These are phyloP conservation scores for Uria aalge DNA, from an alignment of 2,113 vertebrate genomes.

Conservation along the genomic window DNA sequence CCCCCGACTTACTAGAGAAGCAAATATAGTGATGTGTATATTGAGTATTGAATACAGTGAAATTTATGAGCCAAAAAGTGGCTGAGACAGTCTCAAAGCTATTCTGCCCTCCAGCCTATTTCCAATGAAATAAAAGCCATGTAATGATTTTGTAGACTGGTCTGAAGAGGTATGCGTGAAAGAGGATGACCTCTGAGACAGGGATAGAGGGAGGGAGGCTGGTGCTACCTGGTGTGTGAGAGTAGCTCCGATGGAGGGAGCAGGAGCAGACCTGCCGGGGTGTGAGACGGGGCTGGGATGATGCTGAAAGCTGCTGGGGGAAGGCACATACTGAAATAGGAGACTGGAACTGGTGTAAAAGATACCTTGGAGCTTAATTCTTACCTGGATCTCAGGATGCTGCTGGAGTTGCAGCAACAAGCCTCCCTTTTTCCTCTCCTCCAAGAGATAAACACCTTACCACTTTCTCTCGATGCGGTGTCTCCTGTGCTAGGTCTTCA, in stretches of 20 bases:
- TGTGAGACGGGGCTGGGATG: neutral
- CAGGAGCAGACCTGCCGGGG: neutral
- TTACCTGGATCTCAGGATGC: neutral
- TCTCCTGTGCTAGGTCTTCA: neutral
- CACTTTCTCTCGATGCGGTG: neutral
- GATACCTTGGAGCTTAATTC: neutral
- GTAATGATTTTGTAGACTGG: neutral
- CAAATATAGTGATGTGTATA: neutral
- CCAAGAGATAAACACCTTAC: neutral
- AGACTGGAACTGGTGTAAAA: neutral
- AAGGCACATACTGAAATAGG: neutral
- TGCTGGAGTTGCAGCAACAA: neutral
- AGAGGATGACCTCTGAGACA: neutral
- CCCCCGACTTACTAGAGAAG: neutral
- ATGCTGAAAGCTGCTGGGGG: neutral
- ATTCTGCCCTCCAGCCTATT: neutral
- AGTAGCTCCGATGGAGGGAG: neutral
- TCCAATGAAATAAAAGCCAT: neutral
- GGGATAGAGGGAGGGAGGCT: neutral
- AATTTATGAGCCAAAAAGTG: neutral
- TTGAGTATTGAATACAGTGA: neutral
- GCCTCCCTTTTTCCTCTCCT: neutral
- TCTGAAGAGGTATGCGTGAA: neutral
- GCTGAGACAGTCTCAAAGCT: neutral
- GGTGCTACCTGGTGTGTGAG: neutral